These are phyloP conservation scores for Pipistrellus pygmaeus DNA, from an alignment of 2,797 vertebrate genomes.

Conservation along the genomic window DNA sequence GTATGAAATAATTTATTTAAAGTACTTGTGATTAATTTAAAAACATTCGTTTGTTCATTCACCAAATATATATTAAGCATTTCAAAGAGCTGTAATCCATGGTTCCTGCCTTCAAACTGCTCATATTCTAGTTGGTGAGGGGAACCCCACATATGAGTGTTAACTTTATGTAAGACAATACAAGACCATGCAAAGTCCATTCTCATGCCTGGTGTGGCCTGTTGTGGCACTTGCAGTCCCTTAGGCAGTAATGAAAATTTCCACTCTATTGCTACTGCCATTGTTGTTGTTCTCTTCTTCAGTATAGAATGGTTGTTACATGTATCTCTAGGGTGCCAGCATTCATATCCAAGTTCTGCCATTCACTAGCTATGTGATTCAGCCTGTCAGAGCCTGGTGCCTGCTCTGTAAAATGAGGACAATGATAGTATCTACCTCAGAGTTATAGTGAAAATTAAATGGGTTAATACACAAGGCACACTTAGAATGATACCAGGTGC, in stretches of 20 bases:
- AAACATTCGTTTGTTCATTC: constrained; percentile 23
- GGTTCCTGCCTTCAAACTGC: constrained; percentile 19
- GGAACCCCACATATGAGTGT: background rate
- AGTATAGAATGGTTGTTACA: background rate
- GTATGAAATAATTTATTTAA: constrained; percentile 48
- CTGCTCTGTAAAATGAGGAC: constrained; percentile 1
- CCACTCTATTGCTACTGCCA: background rate
- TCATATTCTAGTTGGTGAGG: background rate
- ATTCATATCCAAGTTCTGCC: background rate
- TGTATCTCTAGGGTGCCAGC: background rate
- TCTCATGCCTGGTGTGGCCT: background rate
- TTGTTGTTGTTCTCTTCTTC: background rate
- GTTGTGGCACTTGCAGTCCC: background rate
- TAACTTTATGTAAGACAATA: constrained; percentile 7
- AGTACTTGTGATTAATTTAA: constrained; percentile 38
- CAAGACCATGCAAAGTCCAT: background rate
- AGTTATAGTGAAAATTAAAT: constrained; percentile 22
- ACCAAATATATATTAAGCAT: constrained; percentile 27
- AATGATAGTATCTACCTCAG: background rate
- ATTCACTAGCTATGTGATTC: constrained; percentile 18
- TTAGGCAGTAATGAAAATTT: background rate
- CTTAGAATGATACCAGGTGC: constrained; percentile 8
- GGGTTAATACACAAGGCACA: background rate
- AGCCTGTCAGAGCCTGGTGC: background rate
- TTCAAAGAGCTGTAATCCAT: background rate